Evolutionary conservation across 1,140 invertebrate genomes (phyloP), one percentile per base, ranked within the genome.

Genomic region (Euura saliciscinereae): DNA sequence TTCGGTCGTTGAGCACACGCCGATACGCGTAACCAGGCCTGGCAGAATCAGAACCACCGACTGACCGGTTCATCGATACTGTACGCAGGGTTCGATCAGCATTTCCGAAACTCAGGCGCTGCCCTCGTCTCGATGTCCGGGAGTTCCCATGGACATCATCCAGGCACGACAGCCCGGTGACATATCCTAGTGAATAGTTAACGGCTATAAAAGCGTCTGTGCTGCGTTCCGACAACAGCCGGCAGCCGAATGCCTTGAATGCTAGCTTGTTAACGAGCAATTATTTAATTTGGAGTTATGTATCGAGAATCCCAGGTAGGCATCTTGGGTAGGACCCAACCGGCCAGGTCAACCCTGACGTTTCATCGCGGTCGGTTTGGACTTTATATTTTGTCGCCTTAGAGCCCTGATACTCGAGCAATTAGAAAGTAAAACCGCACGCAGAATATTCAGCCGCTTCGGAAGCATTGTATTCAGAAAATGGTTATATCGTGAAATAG

Each of bases 341-440:
- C 6, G 13, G 10, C 51, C 51, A 11, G 13, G 13, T 8, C 13
- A 59, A 59, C 51, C 51, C 51, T n/a, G 46, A n/a, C 46, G 51
- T 59, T 59, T 28, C 43, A 28, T 67, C 66, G 46, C 72, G 65
- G 66, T 70, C 64, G 66, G 43, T 65, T 2, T 68, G 69, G 72
- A 59, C 51, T n/a, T 59, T 59, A 28, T 28, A 28, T 28, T 59
- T 59, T 59, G 3, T n/a, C 51, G 13, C 71, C 66, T 68, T 76
- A 69, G 72, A 72, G 72, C 72, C 13, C 51, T 11, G 51, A 59
- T 73, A 72, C 72, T 72, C 74, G 74, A 71, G 71, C 80, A 80
- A 81, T 79, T 78, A 77, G 78, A 80, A 80, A 79, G 79, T 78
- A 79, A 79, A 28, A 28, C 28, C 28, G 28, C 28, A 28, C 28